Percentiles rank a stretch among this genome's conserved stretches.
Conservation (phyloP, 2,888 invertebrate species). For the Dolichopus griseipennis region DNA sequence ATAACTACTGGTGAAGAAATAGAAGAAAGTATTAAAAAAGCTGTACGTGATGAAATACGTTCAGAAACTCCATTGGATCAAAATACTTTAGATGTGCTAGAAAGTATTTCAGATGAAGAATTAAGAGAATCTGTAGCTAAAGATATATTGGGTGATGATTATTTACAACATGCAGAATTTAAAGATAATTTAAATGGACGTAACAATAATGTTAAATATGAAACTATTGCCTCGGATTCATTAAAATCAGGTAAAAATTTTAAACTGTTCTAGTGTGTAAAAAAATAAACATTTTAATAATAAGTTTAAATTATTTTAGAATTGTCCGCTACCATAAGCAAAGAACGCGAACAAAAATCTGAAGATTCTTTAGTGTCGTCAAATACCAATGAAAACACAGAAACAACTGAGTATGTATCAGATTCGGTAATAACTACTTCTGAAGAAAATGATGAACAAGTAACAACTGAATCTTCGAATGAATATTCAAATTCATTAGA, state of each 20-base stretch:
- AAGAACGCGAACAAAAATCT: no score
- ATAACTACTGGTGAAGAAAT: slow-evolving; percentile 18
- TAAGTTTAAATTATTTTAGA: no score
- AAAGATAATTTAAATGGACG: neutral
- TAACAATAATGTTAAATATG: neutral
- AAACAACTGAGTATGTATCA: no score
- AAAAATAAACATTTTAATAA: no score
- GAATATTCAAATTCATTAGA: neutral
- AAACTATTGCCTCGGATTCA: neutral
- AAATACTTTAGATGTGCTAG: slow-evolving; percentile 20
- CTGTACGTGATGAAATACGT: slow-evolving; percentile 31
- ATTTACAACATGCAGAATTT: neutral
- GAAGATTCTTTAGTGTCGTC: no score
- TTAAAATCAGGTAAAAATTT: no score
- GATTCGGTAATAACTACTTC: no score
- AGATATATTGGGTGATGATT: slow-evolving; percentile 2
- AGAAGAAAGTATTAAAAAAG: slow-evolving; percentile 32
- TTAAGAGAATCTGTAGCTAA: slow-evolving; percentile 19
- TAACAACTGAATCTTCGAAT: no score
- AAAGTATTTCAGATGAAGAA: slow-evolving; percentile 23
- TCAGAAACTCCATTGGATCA: slow-evolving; percentile 20
- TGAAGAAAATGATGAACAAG: no score
- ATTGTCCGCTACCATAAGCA: no score
- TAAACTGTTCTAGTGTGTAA: no score
- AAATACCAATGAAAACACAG: no score